These are phyloP conservation scores for Dendrolimus punctatus DNA, from an alignment of 1,140 invertebrate species.

Conservation along the genomic window DNA sequence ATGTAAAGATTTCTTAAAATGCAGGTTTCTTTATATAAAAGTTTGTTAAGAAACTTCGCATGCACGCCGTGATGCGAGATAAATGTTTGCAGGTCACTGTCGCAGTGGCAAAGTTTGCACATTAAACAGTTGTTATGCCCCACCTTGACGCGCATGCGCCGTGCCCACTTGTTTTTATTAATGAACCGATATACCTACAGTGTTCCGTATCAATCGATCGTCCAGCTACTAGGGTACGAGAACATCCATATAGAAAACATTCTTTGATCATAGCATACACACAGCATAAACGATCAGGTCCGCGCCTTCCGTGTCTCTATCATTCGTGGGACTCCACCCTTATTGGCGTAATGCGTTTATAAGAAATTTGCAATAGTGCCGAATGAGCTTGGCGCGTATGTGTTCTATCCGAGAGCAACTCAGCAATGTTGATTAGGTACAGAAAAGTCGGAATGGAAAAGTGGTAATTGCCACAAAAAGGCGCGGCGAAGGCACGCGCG, in stretches of 20 bases:
- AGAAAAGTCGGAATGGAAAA: constrained; percentile 29
- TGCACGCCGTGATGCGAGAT: not conserved
- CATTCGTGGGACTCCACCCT: too few relatives aligned
- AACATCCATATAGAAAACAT: too few relatives aligned
- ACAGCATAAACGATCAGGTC: constrained; percentile 7
- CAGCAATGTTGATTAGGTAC: constrained; percentile 31
- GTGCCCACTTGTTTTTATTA: constrained; percentile 20
- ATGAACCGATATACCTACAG: too few relatives aligned
- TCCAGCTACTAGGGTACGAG: not conserved
- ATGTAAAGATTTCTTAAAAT: too few relatives aligned
- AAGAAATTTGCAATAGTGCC: too few relatives aligned
- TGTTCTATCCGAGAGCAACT: constrained; percentile 24
- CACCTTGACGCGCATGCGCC: constrained; percentile 3
- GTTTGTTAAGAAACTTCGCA: too few relatives aligned
- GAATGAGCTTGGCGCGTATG: not conserved
- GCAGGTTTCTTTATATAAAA: too few relatives aligned
- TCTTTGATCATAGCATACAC: constrained; percentile 6
- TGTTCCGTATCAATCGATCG: not conserved
- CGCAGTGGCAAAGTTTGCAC: constrained; percentile 29
- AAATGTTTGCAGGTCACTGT: constrained; percentile 12
- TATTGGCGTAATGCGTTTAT: too few relatives aligned
- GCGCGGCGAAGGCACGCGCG: constrained; percentile 25
- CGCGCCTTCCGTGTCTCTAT: too few relatives aligned
- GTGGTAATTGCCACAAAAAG: constrained; percentile 27
- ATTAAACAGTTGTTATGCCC: constrained; percentile 24